These are phyloP conservation scores for Orestias chungarensis DNA, from an alignment of 2,797 vertebrate species.

Conservation along the genomic window DNA sequence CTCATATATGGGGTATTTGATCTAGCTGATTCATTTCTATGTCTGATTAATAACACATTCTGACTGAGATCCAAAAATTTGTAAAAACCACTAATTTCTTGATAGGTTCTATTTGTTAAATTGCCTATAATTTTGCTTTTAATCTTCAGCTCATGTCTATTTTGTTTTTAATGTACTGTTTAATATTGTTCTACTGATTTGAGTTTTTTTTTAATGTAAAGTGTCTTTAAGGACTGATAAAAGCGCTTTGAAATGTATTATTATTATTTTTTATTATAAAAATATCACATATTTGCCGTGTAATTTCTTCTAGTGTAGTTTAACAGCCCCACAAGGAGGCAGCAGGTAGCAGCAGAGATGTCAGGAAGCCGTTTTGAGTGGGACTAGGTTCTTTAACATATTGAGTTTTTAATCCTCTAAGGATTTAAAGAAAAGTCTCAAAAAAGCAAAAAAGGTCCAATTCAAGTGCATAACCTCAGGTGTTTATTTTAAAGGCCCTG, in stretches of 20 bases:
- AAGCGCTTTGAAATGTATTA: too few species aligned
- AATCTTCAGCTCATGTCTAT: too few species aligned
- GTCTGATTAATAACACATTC: neutral
- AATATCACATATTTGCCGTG: too few species aligned
- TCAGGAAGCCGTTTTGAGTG: neutral
- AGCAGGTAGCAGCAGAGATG: neutral
- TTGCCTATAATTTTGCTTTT: too few species aligned
- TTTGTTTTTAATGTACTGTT: too few species aligned
- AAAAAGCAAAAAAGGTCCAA: neutral
- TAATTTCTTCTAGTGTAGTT: neutral
- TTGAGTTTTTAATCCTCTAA: too few species aligned
- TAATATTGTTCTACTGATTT: too few species aligned
- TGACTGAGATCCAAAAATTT: neutral
- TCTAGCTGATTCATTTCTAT: neutral
- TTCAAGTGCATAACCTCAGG: neutral
- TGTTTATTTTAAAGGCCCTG: slow-evolving; percentile 68
- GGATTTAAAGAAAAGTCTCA: too few species aligned
- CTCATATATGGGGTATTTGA: slow-evolving; percentile 77
- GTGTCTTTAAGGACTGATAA: too few species aligned
- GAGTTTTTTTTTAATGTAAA: too few species aligned
- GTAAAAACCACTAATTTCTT: neutral
- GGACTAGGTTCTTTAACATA: too few species aligned
- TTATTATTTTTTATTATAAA: too few species aligned
- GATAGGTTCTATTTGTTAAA: neutral
- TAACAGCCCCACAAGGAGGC: neutral